phyloP scores from a whole-genome alignment of 1,140 invertebrate genomes.

The Zaprionus camerounensis region DNA sequence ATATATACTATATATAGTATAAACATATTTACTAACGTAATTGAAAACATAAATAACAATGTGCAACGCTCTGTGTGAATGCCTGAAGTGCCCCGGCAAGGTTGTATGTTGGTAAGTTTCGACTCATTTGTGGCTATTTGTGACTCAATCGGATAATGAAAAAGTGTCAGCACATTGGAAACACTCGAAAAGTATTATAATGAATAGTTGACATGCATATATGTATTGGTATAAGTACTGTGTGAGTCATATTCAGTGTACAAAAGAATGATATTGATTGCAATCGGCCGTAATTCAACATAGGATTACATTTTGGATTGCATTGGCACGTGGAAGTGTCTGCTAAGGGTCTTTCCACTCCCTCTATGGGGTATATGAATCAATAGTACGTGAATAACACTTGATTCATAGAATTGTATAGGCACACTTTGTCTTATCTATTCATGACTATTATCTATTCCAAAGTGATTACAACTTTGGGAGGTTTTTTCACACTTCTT shows the following conservation, averaged over 20 bases:
- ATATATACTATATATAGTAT: constrained; percentile 17
- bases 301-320: neutral
- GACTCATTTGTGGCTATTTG: neutral
- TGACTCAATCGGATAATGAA: constrained; percentile 36
- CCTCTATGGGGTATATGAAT: neutral
- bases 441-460: neutral
- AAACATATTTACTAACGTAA: constrained; percentile 27
- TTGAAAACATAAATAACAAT: constrained; percentile 46
- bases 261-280: neutral
- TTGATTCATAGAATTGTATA: neutral
- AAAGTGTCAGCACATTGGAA: constrained; percentile 15
- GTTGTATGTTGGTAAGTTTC: constrained; percentile 77
- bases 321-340: neutral
- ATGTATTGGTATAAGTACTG: neutral
- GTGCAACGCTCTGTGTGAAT: constrained; percentile 76
- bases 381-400: neutral
- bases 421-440: neutral
- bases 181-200: neutral
- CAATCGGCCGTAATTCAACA: neutral
- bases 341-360: neutral
- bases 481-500: neutral
- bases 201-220: neutral
- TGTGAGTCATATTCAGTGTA: constrained; percentile 1
- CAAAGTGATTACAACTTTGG: neutral
- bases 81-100: constrained; percentile 77